Evolutionary conservation across 2,888 invertebrate species (phyloP), one percentile per base, ranked within the genome.

Genomic region (Cryptus armator): DNA sequence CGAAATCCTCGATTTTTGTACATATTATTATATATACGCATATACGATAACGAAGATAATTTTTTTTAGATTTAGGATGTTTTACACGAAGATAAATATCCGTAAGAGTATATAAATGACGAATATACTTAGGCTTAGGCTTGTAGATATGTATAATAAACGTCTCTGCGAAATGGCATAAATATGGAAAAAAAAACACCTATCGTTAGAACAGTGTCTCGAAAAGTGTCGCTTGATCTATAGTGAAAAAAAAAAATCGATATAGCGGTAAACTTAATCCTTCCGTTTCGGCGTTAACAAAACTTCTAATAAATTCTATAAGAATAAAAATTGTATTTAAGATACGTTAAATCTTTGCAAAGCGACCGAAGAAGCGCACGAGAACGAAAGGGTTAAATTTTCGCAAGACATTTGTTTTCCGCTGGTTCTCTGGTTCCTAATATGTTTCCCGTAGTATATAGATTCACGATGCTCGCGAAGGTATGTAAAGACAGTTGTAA

Each of bases 101-200:
- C 67, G 56, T 80, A 84, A 82, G 81, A 88, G 66, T 86, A 85
- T 77, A 84, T 70, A 71, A 81, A 81, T 62, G 83, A 83, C 76
- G 85, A 82, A 68, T 80, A 43, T 67, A 78, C 59, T 37, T 85
- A 86, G 80, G 76, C 84, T 86, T 89, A 90, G 83, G 84, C 88
- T 83, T 91, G 91, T 91, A 91, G 90, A 91, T 91, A 91, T 90
- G 90, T 90, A 91, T 86, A 80, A 89, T 90, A 90, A 88, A 86
- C 78, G 83, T 87, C 83, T 87, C 76, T 75, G 87, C 88, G 81
- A 74, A 74, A 81, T 84, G 79, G 81, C 78, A 85, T 86, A 56
- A 46, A 77, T 80, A 75, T 70, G 66, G 70, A 74, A 32, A 66
- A 83, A 76, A 44, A 67, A 67, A 24, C 12, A 29, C 5, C 44